phyloP scores from a whole-genome alignment of 2,113 vertebrate genomes.

The Vimba vimba region DNA sequence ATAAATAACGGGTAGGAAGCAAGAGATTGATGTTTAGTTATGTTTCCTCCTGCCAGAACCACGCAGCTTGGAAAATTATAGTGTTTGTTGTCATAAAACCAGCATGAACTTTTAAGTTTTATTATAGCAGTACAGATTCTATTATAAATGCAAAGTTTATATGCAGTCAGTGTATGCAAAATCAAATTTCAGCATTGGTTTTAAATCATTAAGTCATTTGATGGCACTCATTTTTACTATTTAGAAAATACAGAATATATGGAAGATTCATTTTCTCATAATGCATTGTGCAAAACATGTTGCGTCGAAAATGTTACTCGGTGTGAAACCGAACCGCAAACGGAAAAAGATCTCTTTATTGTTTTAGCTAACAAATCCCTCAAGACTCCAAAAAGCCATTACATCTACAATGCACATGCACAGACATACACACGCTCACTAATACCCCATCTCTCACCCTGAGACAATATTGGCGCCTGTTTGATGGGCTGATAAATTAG shows the following conservation, averaged over 20 bases:
- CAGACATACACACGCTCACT: constrained; percentile 26
- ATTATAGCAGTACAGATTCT: neutral
- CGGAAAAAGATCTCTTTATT: neutral
- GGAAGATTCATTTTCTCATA: constrained; percentile 7
- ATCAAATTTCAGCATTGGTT: constrained; percentile 2
- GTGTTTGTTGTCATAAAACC: neutral
- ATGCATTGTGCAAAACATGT: constrained; percentile 17
- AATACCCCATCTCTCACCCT: constrained; percentile 66
- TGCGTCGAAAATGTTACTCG: constrained; percentile 1
- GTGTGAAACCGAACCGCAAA: constrained; percentile 18
- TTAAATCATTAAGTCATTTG: constrained; percentile 25
- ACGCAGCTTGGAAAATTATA: constrained; percentile 17
- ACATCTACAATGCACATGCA: constrained; percentile 11
- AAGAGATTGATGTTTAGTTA: constrained; percentile 16
- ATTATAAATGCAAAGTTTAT: neutral
- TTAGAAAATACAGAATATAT: neutral
- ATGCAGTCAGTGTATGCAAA: neutral
- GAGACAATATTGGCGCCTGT: constrained; percentile 65
- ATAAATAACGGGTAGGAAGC: neutral
- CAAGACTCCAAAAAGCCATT: constrained; percentile 21
- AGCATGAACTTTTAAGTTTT: constrained; percentile 19
- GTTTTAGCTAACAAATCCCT: neutral
- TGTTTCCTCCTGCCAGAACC: neutral
- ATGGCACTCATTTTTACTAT: neutral
- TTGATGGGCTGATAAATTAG: constrained; percentile 69